Base-by-base conservation (phyloP, 2,797 vertebrate species). In the Thalassophryne amazonica region DNA sequence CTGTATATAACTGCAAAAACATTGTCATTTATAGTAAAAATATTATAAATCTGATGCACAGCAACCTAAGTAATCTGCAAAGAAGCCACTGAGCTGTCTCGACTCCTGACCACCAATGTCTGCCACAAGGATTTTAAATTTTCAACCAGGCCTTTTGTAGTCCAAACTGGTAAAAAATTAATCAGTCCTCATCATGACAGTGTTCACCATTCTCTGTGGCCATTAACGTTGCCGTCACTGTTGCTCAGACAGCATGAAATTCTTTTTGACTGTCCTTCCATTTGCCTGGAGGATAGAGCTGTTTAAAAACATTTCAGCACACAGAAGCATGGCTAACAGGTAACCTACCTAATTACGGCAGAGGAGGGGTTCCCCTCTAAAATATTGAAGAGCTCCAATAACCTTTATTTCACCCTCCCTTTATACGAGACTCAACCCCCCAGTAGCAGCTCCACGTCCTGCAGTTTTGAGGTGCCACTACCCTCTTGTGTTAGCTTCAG, bases 271-370 rank as follows among this genome's bases (percentile, higher is more conserved):
- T 94, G 93, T 85, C 73, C 86, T 73, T 93, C 92, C 92, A 92
- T 95, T 95, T 95, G 93, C 94, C 94, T 92, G 54, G 84, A 95
- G 94, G 93, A 94, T 84, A 92, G 88, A 90, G 82, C 81, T 48
- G 88, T 92, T 89, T 92, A 89, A 92, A 94, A 94, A 92, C 83
- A 91, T 88, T 88, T 93, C 90, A 85, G 92, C 85, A 90, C 88
- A 92, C 78, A 85, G 86, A 73, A 88, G 92, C 92, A 90, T 93
- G 90, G 90, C 91, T 94, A 94, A 93, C 94, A 95, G 94, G 94
- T 97, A 97, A 98, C 96, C 91, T 94, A 93, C 92, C 94, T 97
- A 97, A 98, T 98, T 96, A 95, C 90, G 88, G 89, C 82, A 86
- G 87, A 79, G 88, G 93, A 92, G 89, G 89, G 92, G 91, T 90